Conservation (phyloP, 2,797 vertebrate genomes). For the Manis crassicaudata region DNA sequence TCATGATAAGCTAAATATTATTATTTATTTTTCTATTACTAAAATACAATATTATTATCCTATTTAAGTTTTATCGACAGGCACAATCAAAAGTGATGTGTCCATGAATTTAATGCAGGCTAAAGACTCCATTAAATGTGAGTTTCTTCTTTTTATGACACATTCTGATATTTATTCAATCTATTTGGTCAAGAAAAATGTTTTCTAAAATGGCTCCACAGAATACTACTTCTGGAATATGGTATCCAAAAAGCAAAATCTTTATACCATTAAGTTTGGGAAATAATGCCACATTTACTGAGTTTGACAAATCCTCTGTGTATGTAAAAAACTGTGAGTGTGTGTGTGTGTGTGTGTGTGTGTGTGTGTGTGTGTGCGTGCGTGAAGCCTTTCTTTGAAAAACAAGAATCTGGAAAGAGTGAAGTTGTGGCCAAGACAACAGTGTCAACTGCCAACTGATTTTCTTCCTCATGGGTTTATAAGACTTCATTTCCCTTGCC, state of each 20-base stretch:
- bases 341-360: neutral
- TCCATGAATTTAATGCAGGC: neutral
- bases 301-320: neutral
- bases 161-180: slow-evolving; percentile 4
- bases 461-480: neutral
- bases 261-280: neutral
- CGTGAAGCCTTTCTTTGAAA: neutral
- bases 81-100: neutral
- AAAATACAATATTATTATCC: neutral
- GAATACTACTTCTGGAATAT: neutral
- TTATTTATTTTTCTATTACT: too few species aligned
- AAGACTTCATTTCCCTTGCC: neutral
- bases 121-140: neutral
- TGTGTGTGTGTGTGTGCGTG: neutral
- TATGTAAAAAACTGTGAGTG: neutral
- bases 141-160: neutral
- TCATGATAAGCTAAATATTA: neutral
- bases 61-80: neutral
- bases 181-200: neutral
- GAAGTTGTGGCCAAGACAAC: neutral
- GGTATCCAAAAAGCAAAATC: neutral
- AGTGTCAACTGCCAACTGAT: neutral
- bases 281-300: neutral
- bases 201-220: slow-evolving; percentile 31
- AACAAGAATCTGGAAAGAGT: neutral